phyloP scores from a whole-genome alignment of 1,140 invertebrate species.

The Drosophila lacteicornis region DNA sequence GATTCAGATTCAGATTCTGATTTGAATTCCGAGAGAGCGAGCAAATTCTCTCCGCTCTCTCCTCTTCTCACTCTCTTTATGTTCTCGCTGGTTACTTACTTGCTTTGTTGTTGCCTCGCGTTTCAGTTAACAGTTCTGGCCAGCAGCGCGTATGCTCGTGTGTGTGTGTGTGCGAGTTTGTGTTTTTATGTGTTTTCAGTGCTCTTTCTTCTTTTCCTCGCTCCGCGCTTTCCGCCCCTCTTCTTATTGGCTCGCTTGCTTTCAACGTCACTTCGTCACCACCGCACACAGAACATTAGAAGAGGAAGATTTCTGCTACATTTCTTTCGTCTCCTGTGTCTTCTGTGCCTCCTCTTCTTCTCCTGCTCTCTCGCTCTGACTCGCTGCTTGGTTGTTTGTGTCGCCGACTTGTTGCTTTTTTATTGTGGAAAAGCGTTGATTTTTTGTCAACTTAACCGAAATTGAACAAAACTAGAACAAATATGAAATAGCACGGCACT shows the following conservation, averaged over 20 bases:
- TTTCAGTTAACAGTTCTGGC: conserved; percentile 51
- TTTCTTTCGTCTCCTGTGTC: conserved; percentile 32
- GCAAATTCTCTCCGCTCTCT: conserved; percentile 2
- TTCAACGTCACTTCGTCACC: conserved; percentile 61
- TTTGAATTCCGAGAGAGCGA: conserved; percentile 50
- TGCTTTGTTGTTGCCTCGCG: conserved; percentile 50
- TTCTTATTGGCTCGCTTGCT: conserved; percentile 41
- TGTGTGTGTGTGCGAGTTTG: conserved; percentile 29
- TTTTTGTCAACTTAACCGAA: conserved; percentile 24
- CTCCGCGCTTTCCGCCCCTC: conserved; percentile 13
- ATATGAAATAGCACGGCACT: conserved; percentile 39
- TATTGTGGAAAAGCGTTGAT: conserved; percentile 13
- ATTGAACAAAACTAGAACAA: conserved; percentile 36
- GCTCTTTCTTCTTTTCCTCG: conserved; percentile 36
- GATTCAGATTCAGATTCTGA: conserved; percentile 38
- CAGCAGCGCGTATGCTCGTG: conserved; percentile 5
- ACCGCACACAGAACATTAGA: conserved; percentile 45
- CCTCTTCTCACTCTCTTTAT: neutral
- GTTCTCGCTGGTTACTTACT: conserved; percentile 31
- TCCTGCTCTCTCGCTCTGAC: neutral
- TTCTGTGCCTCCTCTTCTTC: neutral
- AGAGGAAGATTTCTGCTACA: conserved; percentile 42
- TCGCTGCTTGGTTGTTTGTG: conserved; percentile 30
- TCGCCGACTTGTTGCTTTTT: conserved; percentile 20
- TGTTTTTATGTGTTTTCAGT: conserved; percentile 41